Evolutionary conservation across 1,140 invertebrate species (phyloP), one percentile per base, ranked within the genome.

Genomic region (Papilio aristodemus): DNA sequence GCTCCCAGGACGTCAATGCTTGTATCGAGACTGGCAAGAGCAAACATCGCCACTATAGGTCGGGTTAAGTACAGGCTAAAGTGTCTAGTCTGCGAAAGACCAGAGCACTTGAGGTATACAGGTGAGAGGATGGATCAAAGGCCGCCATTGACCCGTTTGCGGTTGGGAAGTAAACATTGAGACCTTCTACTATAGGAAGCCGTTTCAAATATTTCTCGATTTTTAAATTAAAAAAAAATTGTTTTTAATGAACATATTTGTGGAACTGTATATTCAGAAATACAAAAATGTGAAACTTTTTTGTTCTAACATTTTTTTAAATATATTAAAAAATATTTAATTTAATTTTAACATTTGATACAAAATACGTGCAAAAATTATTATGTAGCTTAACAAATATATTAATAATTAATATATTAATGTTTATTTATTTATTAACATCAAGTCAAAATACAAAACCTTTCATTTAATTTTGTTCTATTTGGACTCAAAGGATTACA

Each of bases 81-180:
- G 81, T 83, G 83, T 80, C 80, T 85, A 71, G 82, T 81, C 79
- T 80, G 81, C 78, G 79, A 83, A 83, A 85, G 79, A 83, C 75
- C 78, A 77, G 76, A 63, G 71, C 75, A 72, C 81, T 85, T 71
- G 71, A 77, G 72, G 75, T 76, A 77, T 81, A 80, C 81, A 87
- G 84, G 84, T 84, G 76, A 85, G 85, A 73, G 83, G 68, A 69
- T 77, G 76, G 84, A 85, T 89, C 86, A 89, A 89, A 90, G 86
- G 75, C 78, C 81, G 80, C 76, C 80, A 87, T 88, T 87, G 87
- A 90, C 85, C 86, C 80, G 76, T 81, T 89, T 87, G 79, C 77
- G 80, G 81, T 64, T 63, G 67, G 32, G 13, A 67, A 74, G 68
- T 78, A 73, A 71, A 71, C 69, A 75, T 76, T 76, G 71, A 71